Percentiles rank a stretch among this genome's conserved stretches.
Conservation (phyloP, 2,113 vertebrate genomes). For the Sapayoa aenigma region DNA sequence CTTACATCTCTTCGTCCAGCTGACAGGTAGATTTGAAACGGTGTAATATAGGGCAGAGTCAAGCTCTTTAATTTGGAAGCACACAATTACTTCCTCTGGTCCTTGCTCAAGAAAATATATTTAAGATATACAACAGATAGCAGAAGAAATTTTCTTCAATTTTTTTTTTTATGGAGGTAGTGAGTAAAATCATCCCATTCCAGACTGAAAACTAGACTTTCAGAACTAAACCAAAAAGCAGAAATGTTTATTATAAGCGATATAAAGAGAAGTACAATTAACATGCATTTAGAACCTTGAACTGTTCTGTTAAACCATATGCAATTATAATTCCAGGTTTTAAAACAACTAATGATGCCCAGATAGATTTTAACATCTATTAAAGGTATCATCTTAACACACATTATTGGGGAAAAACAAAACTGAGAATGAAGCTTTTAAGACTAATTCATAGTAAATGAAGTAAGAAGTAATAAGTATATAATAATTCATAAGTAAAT, state of each 20-base stretch:
- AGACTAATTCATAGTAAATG: constrained; percentile 21
- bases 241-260: background rate
- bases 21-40: background rate
- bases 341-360: background rate
- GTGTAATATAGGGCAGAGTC: background rate
- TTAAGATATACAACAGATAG: background rate
- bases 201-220: background rate
- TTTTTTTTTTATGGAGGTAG: background rate
- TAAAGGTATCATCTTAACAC: constrained; percentile 11
- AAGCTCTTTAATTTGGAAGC: background rate
- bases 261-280: background rate
- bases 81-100: background rate
- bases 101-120: background rate
- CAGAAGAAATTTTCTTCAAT: too few relatives aligned
- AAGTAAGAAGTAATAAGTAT: too few relatives aligned
- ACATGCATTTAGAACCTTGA: background rate
- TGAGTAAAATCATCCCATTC: background rate
- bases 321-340: constrained; percentile 17
- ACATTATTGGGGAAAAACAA: background rate
- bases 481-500: too few relatives aligned
- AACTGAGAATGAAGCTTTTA: background rate
- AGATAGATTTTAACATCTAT: constrained; percentile 6
- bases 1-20: background rate
- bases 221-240: background rate
- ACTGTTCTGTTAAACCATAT: background rate